Evolutionary conservation across 2,888 invertebrate genomes (phyloP), one percentile per base, ranked within the genome.

Genomic region (Tenthredo scrophulariae): DNA sequence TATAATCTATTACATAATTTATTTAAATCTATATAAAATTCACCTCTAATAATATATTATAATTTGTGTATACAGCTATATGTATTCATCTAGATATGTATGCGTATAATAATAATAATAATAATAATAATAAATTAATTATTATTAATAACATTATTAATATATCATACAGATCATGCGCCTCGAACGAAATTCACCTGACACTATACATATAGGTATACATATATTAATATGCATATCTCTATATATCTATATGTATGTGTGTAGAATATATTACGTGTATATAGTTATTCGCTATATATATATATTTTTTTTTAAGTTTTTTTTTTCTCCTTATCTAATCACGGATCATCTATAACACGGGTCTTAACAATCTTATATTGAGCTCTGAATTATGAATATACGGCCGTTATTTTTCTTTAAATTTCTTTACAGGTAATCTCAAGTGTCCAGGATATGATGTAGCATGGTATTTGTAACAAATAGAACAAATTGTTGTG

Each of bases 381-480:
- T 89, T 90, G 90, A 90, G 89, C 90, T 90, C 87, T 86, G 85
- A 89, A 88, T 88, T 87, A 89, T 88, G 88, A 89, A 85, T 40
- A 40, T 74, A 89, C 86, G 88, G 87, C 87, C 37, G 67, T 67
- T 67, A 29, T 3, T 67, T 67, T 67, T 18, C 33, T 67, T 67
- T 33, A 33, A 67, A 18, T 67, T 67, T 67, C 26, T 67, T 67
- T 26, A 10, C 33, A 26, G 13, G 18, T 80, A 82, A 43, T 82
- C 82, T 82, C 82, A 82, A 82, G 82, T 82, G 82, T 82, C 82
- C 82, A 82, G 26, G 43, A 67, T 82, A 82, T 82, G 82, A 82
- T 62, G n/a, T 74, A 15, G 43, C 13, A 43, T 43, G 43, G 22
- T 22, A 70, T 70, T 37, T 37, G 13, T n/a, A n/a, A n/a, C n/a